Conservation (phyloP, 2,113 vertebrate species). For the Paraplagusia blochii region DNA sequence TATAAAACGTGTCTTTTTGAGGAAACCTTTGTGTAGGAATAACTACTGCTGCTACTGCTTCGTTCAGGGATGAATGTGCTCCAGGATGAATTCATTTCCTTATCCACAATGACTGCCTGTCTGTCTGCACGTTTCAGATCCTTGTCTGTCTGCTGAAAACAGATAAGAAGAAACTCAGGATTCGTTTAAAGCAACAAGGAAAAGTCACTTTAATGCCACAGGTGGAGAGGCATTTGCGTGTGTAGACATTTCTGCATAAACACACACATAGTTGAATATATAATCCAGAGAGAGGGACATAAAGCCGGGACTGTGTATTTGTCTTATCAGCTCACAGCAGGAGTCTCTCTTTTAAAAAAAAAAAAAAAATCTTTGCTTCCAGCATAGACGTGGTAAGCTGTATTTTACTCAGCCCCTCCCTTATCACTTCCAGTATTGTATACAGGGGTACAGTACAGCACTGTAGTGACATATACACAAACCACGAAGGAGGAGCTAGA, state of each 20-base stretch:
- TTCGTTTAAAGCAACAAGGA: conserved; percentile 16
- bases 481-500: not conserved
- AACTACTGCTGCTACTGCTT: conserved; percentile 17
- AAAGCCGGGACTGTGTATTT: no score
- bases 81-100: conserved; percentile 42
- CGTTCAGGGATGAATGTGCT: conserved; percentile 21
- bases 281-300: no score
- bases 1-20: conserved; percentile 8
- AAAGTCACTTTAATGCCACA: conserved; percentile 9
- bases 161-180: conserved; percentile 26
- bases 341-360: not conserved
- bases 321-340: no score
- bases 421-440: conserved; percentile 24
- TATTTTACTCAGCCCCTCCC: conserved; percentile 23
- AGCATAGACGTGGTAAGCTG: conserved; percentile 21
- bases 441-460: conserved; percentile 10
- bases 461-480: conserved; percentile 12
- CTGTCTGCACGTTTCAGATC: conserved; percentile 38
- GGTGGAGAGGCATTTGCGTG: conserved; percentile 6
- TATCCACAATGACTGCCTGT: conserved; percentile 40
- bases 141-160: conserved; percentile 24
- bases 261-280: no score
- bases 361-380: conserved; percentile 15
- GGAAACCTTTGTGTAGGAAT: conserved; percentile 30
- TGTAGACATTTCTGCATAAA: not conserved